These are phyloP conservation scores for Bellardia bayeri DNA, from an alignment of 2,888 invertebrate species.

Conservation along the genomic window DNA sequence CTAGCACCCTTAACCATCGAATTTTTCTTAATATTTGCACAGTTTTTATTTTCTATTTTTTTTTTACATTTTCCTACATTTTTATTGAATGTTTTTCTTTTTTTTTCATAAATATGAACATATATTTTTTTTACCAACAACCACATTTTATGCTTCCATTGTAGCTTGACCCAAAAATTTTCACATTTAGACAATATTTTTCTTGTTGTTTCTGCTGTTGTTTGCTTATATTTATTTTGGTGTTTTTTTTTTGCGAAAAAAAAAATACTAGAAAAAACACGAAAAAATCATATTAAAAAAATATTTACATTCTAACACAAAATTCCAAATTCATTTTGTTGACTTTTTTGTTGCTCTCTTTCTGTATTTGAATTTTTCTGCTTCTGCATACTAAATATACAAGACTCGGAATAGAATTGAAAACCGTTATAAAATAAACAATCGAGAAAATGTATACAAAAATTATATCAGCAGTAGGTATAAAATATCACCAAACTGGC, in stretches of 20 bases:
- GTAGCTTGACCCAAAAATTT: slow-evolving; percentile 70
- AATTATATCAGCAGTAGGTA: neutral
- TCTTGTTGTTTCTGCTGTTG: neutral
- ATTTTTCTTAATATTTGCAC: neutral
- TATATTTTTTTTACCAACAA: slow-evolving; percentile 49
- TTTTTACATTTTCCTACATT: slow-evolving; percentile 6
- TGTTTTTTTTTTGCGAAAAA: slow-evolving; percentile 19
- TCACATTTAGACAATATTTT: slow-evolving; percentile 39
- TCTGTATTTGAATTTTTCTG: slow-evolving; percentile 30
- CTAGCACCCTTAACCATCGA: neutral
- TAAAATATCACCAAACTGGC: neutral
- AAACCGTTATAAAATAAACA: slow-evolving; percentile 32
- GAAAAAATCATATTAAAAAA: slow-evolving; percentile 58
- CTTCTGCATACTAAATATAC: neutral
- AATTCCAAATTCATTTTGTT: slow-evolving; percentile 50
- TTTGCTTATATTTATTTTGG: neutral
- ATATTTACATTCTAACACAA: slow-evolving; percentile 60
- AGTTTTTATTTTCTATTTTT: neutral
- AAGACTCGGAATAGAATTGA: slow-evolving; percentile 7
- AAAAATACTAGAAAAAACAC: slow-evolving; percentile 27
- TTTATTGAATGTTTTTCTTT: slow-evolving; percentile 1
- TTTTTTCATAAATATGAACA: slow-evolving; percentile 23
- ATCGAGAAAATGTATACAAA: slow-evolving; percentile 12
- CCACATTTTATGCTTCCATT: slow-evolving; percentile 68
- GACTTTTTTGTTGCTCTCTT: slow-evolving; percentile 17